Conservation (phyloP, 2,113 vertebrate genomes). For the Trichomycterus rosablanca region DNA sequence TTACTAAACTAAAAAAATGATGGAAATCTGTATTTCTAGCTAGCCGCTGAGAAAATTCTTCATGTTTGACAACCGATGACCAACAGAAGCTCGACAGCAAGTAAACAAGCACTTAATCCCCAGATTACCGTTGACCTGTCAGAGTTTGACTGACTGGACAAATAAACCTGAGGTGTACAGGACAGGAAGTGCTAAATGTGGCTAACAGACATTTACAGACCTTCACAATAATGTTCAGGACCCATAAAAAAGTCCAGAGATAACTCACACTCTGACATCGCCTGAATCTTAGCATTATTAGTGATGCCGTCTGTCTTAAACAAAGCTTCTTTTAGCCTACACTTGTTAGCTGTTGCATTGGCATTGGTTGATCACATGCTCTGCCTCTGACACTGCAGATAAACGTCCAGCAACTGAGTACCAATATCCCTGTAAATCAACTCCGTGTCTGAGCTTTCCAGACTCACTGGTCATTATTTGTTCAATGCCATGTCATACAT, state of each 20-base stretch:
- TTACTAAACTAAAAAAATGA: too few relatives aligned
- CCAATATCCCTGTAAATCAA: conserved; percentile 13
- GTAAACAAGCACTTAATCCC: conserved; percentile 22
- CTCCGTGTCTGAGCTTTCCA: neutral
- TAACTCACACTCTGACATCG: neutral
- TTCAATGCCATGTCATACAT: conserved; percentile 15
- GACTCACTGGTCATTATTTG: conserved; percentile 10
- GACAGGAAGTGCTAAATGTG: neutral
- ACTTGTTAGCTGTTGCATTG: neutral
- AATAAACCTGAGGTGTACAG: neutral
- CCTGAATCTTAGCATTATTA: neutral
- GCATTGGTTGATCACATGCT: conserved; percentile 17
- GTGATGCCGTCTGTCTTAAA: conserved; percentile 13
- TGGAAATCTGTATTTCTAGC: too few relatives aligned
- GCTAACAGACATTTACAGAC: neutral
- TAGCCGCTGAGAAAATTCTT: too few relatives aligned
- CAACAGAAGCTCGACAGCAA: neutral
- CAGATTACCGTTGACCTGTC: conserved; percentile 11
- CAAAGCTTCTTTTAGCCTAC: conserved; percentile 16
- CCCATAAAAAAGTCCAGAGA: neutral
- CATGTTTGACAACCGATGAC: too few relatives aligned
- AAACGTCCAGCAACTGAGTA: conserved; percentile 21
- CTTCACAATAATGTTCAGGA: too few relatives aligned
- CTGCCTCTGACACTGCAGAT: conserved; percentile 14
- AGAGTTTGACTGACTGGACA: neutral